Evolutionary conservation across 1,140 invertebrate genomes (phyloP).

Genomic region (Anthonomus grandis): DNA sequence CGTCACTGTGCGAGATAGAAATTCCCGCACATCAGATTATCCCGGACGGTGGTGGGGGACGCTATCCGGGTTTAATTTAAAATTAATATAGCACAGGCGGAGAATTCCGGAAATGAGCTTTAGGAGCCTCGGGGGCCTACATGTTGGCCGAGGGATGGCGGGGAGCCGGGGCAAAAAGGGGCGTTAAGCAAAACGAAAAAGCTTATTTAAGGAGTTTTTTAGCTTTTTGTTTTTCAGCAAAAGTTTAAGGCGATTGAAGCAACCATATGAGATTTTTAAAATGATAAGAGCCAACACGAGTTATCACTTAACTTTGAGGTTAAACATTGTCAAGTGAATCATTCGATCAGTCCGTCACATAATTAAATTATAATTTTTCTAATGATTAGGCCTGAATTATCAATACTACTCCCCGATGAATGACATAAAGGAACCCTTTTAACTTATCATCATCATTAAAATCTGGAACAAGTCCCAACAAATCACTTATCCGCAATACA

Average conservation of each 20-base stretch:
- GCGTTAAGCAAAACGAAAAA: conserved; percentile 6
- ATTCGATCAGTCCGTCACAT: no score
- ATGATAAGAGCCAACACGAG: no score
- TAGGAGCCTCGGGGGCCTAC: conserved; percentile 43
- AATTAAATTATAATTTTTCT: no score
- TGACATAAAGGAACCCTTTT: no score
- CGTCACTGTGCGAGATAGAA: conserved; percentile 31
- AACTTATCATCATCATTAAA: neutral
- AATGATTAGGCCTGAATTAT: no score
- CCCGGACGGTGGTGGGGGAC: conserved; percentile 46
- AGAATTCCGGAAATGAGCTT: conserved; percentile 57
- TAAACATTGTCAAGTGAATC: no score
- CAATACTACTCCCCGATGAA: no score
- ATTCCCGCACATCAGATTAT: conserved; percentile 52
- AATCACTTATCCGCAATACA: conserved; percentile 14
- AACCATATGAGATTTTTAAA: neutral
- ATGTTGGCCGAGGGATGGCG: conserved; percentile 36
- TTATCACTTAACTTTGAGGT: no score
- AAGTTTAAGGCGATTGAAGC: neutral
- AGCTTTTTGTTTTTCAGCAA: neutral
- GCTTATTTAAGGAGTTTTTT: conserved; percentile 14
- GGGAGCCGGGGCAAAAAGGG: neutral
- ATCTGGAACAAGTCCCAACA: neutral
- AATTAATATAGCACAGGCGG: conserved; percentile 61
- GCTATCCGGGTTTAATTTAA: conserved; percentile 60